Percentiles rank a stretch among this genome's conserved stretches.
Conservation (phyloP, 2,113 vertebrate genomes). For the Onychorhynchus coronatus region DNA sequence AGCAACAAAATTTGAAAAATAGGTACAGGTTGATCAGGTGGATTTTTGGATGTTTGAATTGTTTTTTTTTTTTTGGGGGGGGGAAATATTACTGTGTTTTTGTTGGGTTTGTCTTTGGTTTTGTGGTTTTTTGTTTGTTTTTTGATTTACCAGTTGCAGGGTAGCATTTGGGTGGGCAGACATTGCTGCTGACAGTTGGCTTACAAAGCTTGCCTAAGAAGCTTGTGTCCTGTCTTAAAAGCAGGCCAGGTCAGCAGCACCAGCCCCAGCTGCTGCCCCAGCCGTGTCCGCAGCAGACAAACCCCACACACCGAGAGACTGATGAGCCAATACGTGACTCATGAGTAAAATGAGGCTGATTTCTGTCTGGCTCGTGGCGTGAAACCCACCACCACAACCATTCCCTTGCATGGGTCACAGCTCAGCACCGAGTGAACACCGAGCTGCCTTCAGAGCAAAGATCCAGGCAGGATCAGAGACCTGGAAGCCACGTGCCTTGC, state of each 20-base stretch:
- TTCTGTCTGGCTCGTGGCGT: neutral
- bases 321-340: accelerated
- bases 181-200: neutral
- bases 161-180: neutral
- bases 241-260: neutral
- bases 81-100: neutral
- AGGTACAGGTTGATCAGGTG: accelerated
- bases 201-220: neutral
- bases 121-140: neutral
- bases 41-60: neutral
- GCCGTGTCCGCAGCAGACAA: neutral
- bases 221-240: neutral
- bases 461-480: neutral
- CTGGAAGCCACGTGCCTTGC: neutral
- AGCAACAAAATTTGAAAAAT: neutral
- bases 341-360: neutral
- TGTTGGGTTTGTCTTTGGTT: neutral
- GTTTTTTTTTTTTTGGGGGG: neutral
- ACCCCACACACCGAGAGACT: accelerated
- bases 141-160: accelerated
- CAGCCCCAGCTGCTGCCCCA: neutral
- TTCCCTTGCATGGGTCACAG: neutral
- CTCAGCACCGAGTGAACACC: accelerated
- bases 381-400: neutral
- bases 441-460: neutral